These are phyloP conservation scores for Oreochromis aureus DNA, from an alignment of 2,113 vertebrate species.

Conservation along the genomic window DNA sequence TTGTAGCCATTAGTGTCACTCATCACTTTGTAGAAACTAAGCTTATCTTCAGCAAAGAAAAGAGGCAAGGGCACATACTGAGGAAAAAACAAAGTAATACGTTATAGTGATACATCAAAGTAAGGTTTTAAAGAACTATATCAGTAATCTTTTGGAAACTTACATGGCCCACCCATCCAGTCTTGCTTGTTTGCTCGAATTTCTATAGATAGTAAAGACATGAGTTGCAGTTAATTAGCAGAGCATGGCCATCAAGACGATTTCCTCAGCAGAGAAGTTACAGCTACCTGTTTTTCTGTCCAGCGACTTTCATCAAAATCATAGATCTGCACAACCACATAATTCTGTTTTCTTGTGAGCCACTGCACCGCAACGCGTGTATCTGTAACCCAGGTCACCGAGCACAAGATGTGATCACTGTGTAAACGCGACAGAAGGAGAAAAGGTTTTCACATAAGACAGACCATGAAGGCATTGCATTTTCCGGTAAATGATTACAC, in stretches of 20 bases:
- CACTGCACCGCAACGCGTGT: constrained; percentile 86
- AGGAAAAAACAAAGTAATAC: constrained; percentile 48
- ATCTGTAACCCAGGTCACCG: constrained; percentile 90
- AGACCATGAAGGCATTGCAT: neutral
- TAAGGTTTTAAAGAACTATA: neutral
- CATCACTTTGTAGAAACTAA: constrained; percentile 94
- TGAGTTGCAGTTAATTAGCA: neutral
- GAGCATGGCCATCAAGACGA: neutral
- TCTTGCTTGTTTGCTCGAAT: constrained; percentile 84
- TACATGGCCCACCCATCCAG: constrained; percentile 95
- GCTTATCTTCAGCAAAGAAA: constrained; percentile 83
- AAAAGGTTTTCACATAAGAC: constrained; percentile 17
- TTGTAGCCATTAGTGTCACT: constrained; percentile 89
- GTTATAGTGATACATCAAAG: neutral
- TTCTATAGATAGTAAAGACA: constrained; percentile 66
- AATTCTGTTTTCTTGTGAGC: constrained; percentile 88
- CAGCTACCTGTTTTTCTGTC: constrained; percentile 81
- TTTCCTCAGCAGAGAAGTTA: neutral
- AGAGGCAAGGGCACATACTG: constrained; percentile 86
- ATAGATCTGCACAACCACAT: constrained; percentile 85
- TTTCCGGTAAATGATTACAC: neutral
- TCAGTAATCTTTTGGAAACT: constrained; percentile 46
- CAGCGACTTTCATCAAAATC: constrained; percentile 79
- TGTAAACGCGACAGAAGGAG: constrained; percentile 40
- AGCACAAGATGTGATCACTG: constrained; percentile 92